Percentiles rank a stretch among this genome's conserved stretches.
These are phyloP conservation scores for Caenorhabditis afra DNA, from an alignment of 2,888 invertebrate species.

Conservation along the genomic window DNA sequence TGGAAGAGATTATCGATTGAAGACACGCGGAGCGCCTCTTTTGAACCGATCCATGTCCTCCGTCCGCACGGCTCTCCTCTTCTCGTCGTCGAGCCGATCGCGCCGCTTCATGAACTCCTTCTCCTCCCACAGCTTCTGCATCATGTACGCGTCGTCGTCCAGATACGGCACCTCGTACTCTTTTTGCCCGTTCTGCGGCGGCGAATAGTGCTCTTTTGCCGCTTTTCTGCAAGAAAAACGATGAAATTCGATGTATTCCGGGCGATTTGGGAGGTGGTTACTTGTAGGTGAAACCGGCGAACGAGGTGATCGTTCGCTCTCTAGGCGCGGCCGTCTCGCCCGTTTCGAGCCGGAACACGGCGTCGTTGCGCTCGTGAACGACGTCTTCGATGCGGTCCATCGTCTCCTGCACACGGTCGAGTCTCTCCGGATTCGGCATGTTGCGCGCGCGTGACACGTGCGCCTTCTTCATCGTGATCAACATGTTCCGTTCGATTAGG, in stretches of 20 bases:
- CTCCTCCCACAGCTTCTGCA: conserved; percentile 79
- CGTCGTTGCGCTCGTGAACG: conserved; percentile 92
- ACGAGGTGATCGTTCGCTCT: conserved; percentile 75
- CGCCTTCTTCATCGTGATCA: conserved; percentile 90
- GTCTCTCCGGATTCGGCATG: conserved; percentile 79
- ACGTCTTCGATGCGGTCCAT: conserved; percentile 94
- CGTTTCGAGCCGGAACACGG: conserved; percentile 91
- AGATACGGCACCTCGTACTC: conserved; percentile 78
- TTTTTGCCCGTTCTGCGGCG: conserved; percentile 68
- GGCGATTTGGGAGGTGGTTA: conserved; percentile 6
- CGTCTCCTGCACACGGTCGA: conserved; percentile 83
- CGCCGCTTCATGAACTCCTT: conserved; percentile 73
- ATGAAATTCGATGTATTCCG: not conserved
- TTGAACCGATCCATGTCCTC: conserved; percentile 66
- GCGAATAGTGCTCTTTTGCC: conserved; percentile 73
- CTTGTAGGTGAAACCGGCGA: conserved; percentile 79
- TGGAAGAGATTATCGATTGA: conserved; percentile 54
- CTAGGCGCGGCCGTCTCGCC: conserved; percentile 84
- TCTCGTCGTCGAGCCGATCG: conserved; percentile 61
- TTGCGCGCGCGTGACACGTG: conserved; percentile 83
- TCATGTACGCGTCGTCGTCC: conserved; percentile 78
- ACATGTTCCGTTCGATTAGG: conserved; percentile 96
- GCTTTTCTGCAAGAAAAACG: conserved; percentile 67
- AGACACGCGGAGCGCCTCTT: conserved; percentile 66
- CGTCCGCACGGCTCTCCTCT: conserved; percentile 48